Conservation (phyloP, 2,888 invertebrate species). For the Branchipolynoe longqiensis region DNA sequence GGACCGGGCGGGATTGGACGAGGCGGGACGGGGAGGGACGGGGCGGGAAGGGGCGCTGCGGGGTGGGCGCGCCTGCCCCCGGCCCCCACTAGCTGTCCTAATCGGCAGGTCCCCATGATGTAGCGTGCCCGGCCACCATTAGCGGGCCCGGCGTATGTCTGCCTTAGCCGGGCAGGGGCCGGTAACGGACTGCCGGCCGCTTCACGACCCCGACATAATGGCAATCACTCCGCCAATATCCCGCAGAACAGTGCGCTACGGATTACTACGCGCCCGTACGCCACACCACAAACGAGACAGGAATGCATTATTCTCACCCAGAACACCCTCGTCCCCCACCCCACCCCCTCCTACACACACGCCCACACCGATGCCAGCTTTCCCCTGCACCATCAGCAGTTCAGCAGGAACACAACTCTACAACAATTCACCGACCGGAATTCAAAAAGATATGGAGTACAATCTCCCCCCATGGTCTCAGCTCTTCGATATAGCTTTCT, state of each 20-base stretch:
- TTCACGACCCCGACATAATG: conserved; percentile 2
- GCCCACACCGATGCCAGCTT: background rate
- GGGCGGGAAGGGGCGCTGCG: background rate
- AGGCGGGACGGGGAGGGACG: background rate
- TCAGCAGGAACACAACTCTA: background rate
- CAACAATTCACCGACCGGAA: background rate
- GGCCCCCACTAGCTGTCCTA: too few species aligned
- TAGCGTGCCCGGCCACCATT: conserved; percentile 23
- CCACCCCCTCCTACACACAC: background rate
- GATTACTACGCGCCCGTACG: background rate
- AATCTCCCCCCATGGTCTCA: too few species aligned
- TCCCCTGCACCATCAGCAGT: background rate
- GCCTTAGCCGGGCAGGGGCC: background rate
- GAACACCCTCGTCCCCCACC: background rate
- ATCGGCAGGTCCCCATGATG: background rate
- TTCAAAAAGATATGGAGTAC: too few species aligned
- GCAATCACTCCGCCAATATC: background rate
- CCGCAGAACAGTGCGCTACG: background rate
- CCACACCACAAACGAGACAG: conserved; percentile 2
- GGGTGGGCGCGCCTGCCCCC: background rate
- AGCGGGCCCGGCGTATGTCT: background rate
- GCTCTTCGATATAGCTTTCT: too few species aligned
- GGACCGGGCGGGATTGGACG: too few species aligned
- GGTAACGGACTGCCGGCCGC: background rate
- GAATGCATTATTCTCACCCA: background rate